A percentile compares a stretch with the other conserved stretches of the same genome.
Conservation (phyloP, 2,113 vertebrate genomes). For the Oxygymnocypris stewartii region DNA sequence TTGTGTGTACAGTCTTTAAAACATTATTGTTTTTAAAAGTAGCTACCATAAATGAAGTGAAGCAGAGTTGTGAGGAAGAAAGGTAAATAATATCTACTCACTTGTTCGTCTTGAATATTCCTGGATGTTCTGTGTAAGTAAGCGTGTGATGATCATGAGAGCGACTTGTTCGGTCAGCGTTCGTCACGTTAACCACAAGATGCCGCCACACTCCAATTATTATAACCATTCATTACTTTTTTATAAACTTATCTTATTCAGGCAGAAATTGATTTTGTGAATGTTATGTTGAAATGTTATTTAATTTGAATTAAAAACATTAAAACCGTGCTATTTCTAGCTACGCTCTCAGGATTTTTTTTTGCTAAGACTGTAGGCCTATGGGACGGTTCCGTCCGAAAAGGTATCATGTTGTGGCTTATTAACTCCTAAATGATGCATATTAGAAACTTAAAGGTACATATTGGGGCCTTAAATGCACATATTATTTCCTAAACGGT, state of each 20-base stretch:
- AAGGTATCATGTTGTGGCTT: too few relatives aligned
- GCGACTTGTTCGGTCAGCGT: neutral
- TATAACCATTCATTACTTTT: neutral
- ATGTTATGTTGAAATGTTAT: neutral
- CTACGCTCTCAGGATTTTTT: neutral
- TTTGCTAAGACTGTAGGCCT: too few relatives aligned
- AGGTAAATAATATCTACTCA: too few relatives aligned
- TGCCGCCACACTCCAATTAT: conserved; percentile 16
- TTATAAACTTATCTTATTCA: neutral
- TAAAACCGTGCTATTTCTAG: neutral
- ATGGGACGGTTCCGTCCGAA: neutral
- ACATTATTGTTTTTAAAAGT: too few relatives aligned
- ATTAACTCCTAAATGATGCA: neutral
- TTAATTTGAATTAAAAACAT: neutral
- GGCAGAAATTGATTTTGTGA: neutral
- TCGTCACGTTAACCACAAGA: conserved; percentile 27
- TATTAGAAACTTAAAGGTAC: neutral
- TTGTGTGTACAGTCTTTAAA: too few relatives aligned
- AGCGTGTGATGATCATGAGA: neutral
- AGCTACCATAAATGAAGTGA: too few relatives aligned
- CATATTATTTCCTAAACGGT: neutral
- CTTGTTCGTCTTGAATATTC: neutral
- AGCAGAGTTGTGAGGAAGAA: too few relatives aligned
- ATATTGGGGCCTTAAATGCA: neutral
- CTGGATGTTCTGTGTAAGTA: neutral